Percentiles rank a stretch among this genome's conserved stretches.
phyloP scores from a whole-genome alignment of 2,888 invertebrate species.

The Tricholauxania praeusta region DNA sequence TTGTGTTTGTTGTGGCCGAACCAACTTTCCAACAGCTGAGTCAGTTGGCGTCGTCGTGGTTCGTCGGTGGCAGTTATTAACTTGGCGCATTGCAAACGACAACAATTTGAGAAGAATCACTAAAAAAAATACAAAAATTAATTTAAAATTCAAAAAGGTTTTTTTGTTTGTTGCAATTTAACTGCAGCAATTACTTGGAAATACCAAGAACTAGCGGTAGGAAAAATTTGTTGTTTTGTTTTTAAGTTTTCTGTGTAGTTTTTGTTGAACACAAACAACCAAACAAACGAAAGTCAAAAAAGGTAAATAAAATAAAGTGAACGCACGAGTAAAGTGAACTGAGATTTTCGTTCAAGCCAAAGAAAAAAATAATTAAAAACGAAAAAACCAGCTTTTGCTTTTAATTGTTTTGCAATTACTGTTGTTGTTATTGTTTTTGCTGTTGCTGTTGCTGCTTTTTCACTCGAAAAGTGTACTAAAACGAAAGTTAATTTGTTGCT shows the following conservation, averaged over 20 bases:
- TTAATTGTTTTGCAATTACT: neutral
- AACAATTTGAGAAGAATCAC: constrained; percentile 43
- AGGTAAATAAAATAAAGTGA: too few relatives aligned
- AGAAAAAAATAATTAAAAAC: too few relatives aligned
- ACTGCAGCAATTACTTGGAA: too few relatives aligned
- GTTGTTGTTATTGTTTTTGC: neutral
- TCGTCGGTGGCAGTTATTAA: constrained; percentile 54
- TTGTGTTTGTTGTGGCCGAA: constrained; percentile 42
- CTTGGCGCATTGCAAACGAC: constrained; percentile 57
- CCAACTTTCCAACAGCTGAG: constrained; percentile 32
- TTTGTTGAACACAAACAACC: too few relatives aligned
- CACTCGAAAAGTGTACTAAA: constrained; percentile 7
- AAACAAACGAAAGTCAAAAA: too few relatives aligned
- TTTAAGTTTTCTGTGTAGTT: too few relatives aligned
- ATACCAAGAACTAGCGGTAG: too few relatives aligned
- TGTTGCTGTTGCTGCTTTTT: neutral
- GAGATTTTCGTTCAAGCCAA: too few relatives aligned
- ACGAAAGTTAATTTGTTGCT: neutral
- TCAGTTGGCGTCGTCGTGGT: constrained; percentile 16
- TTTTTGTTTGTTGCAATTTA: too few relatives aligned
- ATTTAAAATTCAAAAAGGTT: neutral
- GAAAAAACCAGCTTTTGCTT: constrained; percentile 5
- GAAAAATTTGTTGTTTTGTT: too few relatives aligned
- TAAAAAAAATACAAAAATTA: neutral
- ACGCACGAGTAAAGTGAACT: too few relatives aligned